A percentile compares a stretch with the other conserved stretches of the same genome.
Conservation (phyloP, 2,888 invertebrate species). For the Calephelis perditalis region DNA sequence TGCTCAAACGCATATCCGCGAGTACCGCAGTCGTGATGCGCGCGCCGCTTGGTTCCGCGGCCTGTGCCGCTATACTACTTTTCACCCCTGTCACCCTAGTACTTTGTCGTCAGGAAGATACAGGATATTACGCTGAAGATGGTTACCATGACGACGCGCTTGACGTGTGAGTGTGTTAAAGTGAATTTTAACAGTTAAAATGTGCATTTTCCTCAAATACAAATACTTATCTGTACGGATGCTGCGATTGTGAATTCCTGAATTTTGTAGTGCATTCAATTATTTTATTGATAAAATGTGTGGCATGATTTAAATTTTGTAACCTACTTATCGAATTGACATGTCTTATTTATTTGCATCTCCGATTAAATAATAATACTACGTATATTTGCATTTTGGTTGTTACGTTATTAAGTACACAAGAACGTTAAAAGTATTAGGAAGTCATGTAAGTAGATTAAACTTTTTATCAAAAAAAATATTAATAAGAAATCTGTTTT, state of each 20-base stretch:
- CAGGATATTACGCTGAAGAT: conserved; percentile 61
- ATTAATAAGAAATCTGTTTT: too few species aligned
- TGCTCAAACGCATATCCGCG: conserved; percentile 59
- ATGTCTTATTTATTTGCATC: too few species aligned
- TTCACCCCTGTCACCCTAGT: conserved; percentile 53
- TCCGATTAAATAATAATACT: too few species aligned
- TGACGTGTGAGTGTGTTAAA: conserved; percentile 61
- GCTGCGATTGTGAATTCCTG: conserved; percentile 21
- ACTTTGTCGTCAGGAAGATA: conserved; percentile 49
- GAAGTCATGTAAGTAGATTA: too few species aligned
- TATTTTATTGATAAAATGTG: conserved; percentile 1
- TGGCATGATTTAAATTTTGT: not conserved
- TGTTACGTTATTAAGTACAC: too few species aligned
- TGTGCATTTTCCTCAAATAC: conserved; percentile 10
- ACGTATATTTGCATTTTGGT: too few species aligned
- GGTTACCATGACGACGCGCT: conserved; percentile 59
- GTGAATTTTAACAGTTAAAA: conserved; percentile 29
- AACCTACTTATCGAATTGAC: not conserved
- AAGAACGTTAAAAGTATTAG: too few species aligned
- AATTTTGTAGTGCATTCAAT: conserved; percentile 19
- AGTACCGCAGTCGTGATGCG: conserved; percentile 68
- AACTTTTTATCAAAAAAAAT: too few species aligned
- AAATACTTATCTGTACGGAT: conserved; percentile 23
- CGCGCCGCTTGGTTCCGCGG: conserved; percentile 58
- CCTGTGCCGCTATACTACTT: conserved; percentile 50